A percentile compares a stretch with the other conserved stretches of the same genome.
phyloP scores from a whole-genome alignment of 2,113 vertebrate species.

The Benitochromis conjunctus region DNA sequence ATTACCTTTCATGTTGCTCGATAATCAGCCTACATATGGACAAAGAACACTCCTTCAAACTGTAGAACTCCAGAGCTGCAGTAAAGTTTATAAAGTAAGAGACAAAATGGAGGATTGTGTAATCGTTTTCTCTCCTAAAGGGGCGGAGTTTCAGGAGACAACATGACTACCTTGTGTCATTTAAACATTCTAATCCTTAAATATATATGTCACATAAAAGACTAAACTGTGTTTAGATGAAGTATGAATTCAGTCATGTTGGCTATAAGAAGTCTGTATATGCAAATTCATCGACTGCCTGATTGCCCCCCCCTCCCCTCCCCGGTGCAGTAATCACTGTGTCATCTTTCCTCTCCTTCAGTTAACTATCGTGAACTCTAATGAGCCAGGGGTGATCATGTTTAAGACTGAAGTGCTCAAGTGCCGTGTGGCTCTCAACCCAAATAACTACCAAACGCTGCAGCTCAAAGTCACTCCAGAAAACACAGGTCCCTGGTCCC shows the following conservation, averaged over 20 bases:
- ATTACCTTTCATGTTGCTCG: too few relatives aligned
- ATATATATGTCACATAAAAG: background rate
- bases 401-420: constrained; percentile 97
- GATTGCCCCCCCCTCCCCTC: background rate
- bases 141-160: too few relatives aligned
- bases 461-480: constrained; percentile 98
- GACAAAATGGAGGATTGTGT: too few relatives aligned
- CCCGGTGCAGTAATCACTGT: background rate
- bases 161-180: too few relatives aligned
- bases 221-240: background rate
- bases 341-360: constrained; percentile 50
- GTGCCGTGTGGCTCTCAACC: constrained; percentile 95
- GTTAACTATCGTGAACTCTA: constrained; percentile 95
- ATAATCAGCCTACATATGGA: too few relatives aligned
- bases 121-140: too few relatives aligned
- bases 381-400: constrained; percentile 97
- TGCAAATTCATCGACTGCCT: background rate
- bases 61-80: too few relatives aligned
- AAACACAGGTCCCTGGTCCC: constrained; percentile 94
- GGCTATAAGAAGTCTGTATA: background rate
- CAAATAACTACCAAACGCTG: constrained; percentile 95
- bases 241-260: background rate
- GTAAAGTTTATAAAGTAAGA: too few relatives aligned
- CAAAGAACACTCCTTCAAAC: too few relatives aligned
- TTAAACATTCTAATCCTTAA: too few relatives aligned